phyloP scores from a whole-genome alignment of 2,797 vertebrate genomes.

The Falco columbarius region DNA sequence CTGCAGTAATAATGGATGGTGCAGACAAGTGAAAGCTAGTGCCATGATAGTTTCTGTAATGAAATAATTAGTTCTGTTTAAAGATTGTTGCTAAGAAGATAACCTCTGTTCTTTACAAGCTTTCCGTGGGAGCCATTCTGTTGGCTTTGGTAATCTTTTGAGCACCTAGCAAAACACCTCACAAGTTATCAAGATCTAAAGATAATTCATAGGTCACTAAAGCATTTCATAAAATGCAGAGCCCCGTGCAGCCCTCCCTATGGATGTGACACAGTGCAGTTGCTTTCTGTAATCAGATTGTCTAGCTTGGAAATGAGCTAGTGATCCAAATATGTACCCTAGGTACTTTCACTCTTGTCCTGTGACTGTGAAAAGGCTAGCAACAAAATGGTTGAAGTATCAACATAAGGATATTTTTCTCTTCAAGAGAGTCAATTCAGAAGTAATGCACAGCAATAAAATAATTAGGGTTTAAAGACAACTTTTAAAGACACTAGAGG shows the following conservation, averaged over 20 bases:
- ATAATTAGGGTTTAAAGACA: background rate
- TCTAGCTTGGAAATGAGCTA: background rate
- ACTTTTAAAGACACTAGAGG: background rate
- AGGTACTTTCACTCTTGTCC: background rate
- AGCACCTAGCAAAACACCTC: background rate
- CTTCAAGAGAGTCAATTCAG: background rate
- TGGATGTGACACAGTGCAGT: background rate
- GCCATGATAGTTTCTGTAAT: slow-evolving; percentile 49
- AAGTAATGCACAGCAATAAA: background rate
- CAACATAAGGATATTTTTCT: background rate
- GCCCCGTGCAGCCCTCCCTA: background rate
- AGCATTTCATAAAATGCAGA: background rate
- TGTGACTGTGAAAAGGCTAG: background rate
- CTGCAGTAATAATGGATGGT: background rate
- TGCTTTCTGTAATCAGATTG: background rate
- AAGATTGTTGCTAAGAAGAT: slow-evolving; percentile 60
- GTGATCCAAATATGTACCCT: background rate
- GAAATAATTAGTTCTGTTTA: slow-evolving; percentile 60
- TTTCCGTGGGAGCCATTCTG: background rate
- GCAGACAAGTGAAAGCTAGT: slow-evolving; percentile 54
- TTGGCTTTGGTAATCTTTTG: background rate
- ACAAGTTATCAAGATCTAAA: background rate
- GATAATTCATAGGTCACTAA: background rate
- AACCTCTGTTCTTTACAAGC: background rate
- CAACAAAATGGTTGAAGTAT: background rate